phyloP scores from a whole-genome alignment of 2,888 invertebrate species.

The Eurytoma adleriae region DNA sequence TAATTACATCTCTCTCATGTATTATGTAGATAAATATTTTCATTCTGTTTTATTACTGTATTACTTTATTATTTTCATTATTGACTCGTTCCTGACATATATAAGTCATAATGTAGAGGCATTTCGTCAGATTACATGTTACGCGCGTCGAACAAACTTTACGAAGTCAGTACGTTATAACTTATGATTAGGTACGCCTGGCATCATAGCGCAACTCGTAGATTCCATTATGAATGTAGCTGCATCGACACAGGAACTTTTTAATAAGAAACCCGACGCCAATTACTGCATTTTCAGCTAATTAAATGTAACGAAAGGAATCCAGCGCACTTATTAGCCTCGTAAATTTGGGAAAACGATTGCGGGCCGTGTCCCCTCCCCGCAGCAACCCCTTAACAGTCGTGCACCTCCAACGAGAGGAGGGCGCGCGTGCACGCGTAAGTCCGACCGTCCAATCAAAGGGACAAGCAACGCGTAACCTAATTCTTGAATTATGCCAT shows the following conservation, averaged over 20 bases:
- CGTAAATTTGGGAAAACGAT: slow-evolving; percentile 31
- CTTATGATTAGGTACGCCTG: too few relatives aligned
- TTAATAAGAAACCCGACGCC: slow-evolving; percentile 8
- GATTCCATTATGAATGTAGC: neutral
- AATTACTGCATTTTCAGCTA: slow-evolving; percentile 9
- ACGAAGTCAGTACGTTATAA: too few relatives aligned
- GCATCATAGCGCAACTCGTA: neutral
- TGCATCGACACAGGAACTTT: neutral
- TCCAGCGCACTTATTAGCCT: slow-evolving; percentile 11
- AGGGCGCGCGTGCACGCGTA: neutral
- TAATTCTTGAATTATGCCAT: slow-evolving; percentile 50
- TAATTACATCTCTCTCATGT: too few relatives aligned
- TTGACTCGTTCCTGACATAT: too few relatives aligned
- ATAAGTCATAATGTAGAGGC: too few relatives aligned
- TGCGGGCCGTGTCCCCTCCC: neutral
- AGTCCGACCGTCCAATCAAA: slow-evolving; percentile 11
- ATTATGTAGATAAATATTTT: too few relatives aligned
- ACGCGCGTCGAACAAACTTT: too few relatives aligned
- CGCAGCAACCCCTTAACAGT: slow-evolving; percentile 34
- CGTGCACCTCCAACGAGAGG: neutral
- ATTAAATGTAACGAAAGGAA: neutral
- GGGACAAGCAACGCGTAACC: slow-evolving; percentile 29
- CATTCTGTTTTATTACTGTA: too few relatives aligned
- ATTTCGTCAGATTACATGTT: too few relatives aligned
- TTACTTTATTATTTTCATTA: too few relatives aligned